Conservation (phyloP, 1,140 invertebrate genomes). For the Atta colombica region DNA sequence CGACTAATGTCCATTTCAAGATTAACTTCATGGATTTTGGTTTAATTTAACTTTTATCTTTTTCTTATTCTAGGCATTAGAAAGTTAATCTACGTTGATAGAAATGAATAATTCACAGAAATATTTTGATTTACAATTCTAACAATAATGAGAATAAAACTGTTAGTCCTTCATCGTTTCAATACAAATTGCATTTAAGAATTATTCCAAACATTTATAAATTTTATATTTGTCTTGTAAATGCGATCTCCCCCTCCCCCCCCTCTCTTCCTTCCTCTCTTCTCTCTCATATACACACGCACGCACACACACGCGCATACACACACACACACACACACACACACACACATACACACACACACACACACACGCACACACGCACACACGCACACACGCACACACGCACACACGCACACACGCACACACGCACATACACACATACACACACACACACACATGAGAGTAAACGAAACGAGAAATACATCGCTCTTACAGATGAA, state of each 20-base stretch:
- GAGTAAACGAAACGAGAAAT: slow-evolving; percentile 30
- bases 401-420: too few relatives aligned
- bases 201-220: slow-evolving; percentile 16
- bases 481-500: slow-evolving; percentile 39
- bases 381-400: too few relatives aligned
- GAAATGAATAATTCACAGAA: neutral
- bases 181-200: neutral
- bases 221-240: neutral
- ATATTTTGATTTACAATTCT: neutral
- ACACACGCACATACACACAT: too few relatives aligned
- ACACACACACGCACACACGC: too few relatives aligned
- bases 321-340: too few relatives aligned
- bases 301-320: rapidly evolving
- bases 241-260: neutral
- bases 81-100: too few relatives aligned
- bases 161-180: neutral
- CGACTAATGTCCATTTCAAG: too few relatives aligned
- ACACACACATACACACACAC: too few relatives aligned
- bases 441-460: neutral
- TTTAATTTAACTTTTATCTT: too few relatives aligned
- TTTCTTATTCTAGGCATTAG: too few relatives aligned
- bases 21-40: too few relatives aligned
- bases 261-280: neutral
- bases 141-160: neutral
- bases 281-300: neutral